phyloP scores from a whole-genome alignment of 2,888 invertebrate species.

The Microdon myrmicae region DNA sequence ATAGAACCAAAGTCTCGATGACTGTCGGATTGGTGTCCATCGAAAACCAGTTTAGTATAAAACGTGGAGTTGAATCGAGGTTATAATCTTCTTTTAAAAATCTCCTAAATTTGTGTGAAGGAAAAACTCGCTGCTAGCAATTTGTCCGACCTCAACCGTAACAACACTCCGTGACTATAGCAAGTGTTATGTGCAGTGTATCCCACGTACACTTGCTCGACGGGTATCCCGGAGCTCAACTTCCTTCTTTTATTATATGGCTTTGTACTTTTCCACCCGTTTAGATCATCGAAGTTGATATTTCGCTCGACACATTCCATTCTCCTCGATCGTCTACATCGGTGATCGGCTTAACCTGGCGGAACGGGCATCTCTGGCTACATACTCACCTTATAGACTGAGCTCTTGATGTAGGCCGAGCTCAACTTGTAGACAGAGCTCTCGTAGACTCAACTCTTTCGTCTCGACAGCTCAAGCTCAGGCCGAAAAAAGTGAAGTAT shows the following conservation, averaged over 20 bases:
- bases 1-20: too few relatives aligned
- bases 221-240: slow-evolving; percentile 16
- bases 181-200: slow-evolving; percentile 16
- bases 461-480: slow-evolving; percentile 10
- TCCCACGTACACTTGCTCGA: slow-evolving; percentile 26
- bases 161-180: too few relatives aligned
- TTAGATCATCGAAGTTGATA: slow-evolving; percentile 13
- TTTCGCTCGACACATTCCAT: too few relatives aligned
- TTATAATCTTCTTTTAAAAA: too few relatives aligned
- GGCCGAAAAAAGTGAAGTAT: slow-evolving; percentile 19
- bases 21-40: too few relatives aligned
- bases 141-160: slow-evolving; percentile 11
- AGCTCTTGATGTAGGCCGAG: neutral
- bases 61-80: too few relatives aligned
- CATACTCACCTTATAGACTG: too few relatives aligned
- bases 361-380: too few relatives aligned
- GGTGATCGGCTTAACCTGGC: neutral
- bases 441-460: slow-evolving; percentile 10
- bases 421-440: neutral
- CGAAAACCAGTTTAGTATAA: too few relatives aligned
- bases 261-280: neutral
- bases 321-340: slow-evolving; percentile 2
- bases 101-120: too few relatives aligned
- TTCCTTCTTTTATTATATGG: slow-evolving; percentile 4
- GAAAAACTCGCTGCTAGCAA: neutral